Conservation (phyloP, 2,113 vertebrate species). For the Rhinichthys klamathensis region DNA sequence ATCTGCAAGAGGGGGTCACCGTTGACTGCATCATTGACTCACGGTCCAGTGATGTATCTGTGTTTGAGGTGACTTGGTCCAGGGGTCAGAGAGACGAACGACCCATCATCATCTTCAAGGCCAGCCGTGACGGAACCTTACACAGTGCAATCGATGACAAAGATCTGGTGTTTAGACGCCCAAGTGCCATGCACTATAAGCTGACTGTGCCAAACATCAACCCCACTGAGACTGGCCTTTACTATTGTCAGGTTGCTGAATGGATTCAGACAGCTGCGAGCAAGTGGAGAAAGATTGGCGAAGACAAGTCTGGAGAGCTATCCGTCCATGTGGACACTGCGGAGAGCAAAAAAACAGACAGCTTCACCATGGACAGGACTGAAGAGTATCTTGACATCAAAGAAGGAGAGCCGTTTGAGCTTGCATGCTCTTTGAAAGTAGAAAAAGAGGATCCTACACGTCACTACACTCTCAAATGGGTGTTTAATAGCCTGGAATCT, state of each 20-base stretch:
- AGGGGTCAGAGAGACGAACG: neutral
- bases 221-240: slow-evolving; percentile 68
- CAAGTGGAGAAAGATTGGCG: slow-evolving; percentile 82
- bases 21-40: slow-evolving; percentile 65
- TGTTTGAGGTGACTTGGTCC: slow-evolving; percentile 74
- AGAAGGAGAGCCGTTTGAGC: slow-evolving; percentile 42
- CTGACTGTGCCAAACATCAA: slow-evolving; percentile 69
- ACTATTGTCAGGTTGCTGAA: slow-evolving; percentile 82
- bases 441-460: slow-evolving; percentile 5
- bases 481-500: neutral
- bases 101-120: slow-evolving; percentile 59
- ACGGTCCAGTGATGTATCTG: slow-evolving; percentile 62
- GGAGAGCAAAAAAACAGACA: neutral
- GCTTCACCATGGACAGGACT: neutral
- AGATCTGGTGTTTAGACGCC: slow-evolving; percentile 61
- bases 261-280: slow-evolving; percentile 78
- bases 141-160: slow-evolving; percentile 30
- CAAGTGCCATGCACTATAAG: slow-evolving; percentile 63
- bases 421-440: slow-evolving; percentile 40
- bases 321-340: slow-evolving; percentile 13
- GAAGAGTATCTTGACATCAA: neutral
- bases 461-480: slow-evolving; percentile 51
- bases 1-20: slow-evolving; percentile 52
- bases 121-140: slow-evolving; percentile 62
- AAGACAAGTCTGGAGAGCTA: slow-evolving; percentile 77